phyloP scores from a whole-genome alignment of 2,888 invertebrate genomes.

The Kuschelorhynchus macadamiae region DNA sequence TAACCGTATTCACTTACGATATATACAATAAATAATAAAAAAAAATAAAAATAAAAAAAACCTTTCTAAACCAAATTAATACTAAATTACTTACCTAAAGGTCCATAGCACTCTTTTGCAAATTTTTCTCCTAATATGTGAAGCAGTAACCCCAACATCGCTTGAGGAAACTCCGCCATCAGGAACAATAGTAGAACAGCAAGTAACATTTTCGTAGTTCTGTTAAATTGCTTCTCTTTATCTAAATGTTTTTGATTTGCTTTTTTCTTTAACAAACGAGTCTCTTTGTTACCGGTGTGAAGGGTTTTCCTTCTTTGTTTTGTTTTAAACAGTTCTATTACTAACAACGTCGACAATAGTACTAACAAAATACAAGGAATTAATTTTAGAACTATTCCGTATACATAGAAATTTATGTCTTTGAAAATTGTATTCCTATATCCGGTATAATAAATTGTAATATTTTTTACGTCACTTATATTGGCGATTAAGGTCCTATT shows the following conservation, averaged over 20 bases:
- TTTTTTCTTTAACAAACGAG: constrained; percentile 57
- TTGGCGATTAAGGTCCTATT: constrained; percentile 29
- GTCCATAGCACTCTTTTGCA: constrained; percentile 83
- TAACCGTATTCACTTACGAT: too few species aligned
- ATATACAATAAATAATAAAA: too few species aligned
- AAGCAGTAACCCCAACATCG: constrained; percentile 83
- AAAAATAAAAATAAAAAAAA: too few species aligned
- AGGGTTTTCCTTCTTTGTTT: constrained; percentile 79
- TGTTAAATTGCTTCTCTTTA: constrained; percentile 79
- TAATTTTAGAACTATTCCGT: constrained; percentile 92
- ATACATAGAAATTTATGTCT: constrained; percentile 80
- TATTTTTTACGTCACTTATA: constrained; percentile 41
- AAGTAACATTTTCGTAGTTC: constrained; percentile 90
- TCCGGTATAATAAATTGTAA: constrained; percentile 51
- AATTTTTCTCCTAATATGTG: constrained; percentile 83
- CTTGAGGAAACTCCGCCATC: constrained; percentile 91
- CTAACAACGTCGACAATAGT: constrained; percentile 82
- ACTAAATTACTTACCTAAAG: constrained; percentile 72
- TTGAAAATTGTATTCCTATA: constrained; percentile 52
- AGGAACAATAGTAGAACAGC: constrained; percentile 88
- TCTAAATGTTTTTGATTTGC: constrained; percentile 57
- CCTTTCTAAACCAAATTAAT: too few species aligned
- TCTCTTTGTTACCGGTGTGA: constrained; percentile 50
- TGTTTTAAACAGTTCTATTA: constrained; percentile 83
- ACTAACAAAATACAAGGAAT: constrained; percentile 91